Conservation (phyloP, 2,797 vertebrate species). For the Melanotaenia maccullochi region DNA sequence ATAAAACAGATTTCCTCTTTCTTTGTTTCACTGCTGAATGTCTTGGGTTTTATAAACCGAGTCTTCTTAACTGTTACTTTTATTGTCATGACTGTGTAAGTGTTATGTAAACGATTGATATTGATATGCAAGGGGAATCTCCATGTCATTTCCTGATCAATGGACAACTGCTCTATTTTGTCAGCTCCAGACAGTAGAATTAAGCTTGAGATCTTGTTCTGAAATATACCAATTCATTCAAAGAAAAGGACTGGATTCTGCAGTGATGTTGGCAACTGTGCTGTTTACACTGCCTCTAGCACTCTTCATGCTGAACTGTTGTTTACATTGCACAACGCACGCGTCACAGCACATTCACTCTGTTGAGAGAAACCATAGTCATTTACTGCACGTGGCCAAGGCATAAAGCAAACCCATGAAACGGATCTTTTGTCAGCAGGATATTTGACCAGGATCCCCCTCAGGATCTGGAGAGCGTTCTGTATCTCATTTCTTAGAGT, state of each 20-base stretch:
- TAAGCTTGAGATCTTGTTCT: background rate
- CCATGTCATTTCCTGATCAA: background rate
- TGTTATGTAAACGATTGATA: background rate
- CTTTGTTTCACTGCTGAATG: no score
- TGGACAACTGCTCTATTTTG: background rate
- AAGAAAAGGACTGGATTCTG: background rate
- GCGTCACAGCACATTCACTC: background rate
- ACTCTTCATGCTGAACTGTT: background rate
- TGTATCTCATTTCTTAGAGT: slow-evolving; percentile 23
- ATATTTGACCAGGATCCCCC: slow-evolving; percentile 1
- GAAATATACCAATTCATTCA: background rate
- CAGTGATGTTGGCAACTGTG: background rate
- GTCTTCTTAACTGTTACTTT: no score
- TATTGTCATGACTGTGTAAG: background rate
- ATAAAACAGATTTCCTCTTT: no score
- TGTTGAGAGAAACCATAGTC: background rate
- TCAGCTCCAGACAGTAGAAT: background rate
- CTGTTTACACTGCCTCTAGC: background rate
- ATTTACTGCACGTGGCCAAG: background rate
- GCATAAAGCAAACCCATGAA: background rate
- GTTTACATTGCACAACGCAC: background rate
- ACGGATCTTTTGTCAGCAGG: background rate
- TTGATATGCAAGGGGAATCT: background rate
- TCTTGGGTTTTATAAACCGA: no score
- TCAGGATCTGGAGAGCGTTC: slow-evolving; percentile 7